Conservation (phyloP, 1,140 invertebrate genomes). For the Drosophila truncata region DNA sequence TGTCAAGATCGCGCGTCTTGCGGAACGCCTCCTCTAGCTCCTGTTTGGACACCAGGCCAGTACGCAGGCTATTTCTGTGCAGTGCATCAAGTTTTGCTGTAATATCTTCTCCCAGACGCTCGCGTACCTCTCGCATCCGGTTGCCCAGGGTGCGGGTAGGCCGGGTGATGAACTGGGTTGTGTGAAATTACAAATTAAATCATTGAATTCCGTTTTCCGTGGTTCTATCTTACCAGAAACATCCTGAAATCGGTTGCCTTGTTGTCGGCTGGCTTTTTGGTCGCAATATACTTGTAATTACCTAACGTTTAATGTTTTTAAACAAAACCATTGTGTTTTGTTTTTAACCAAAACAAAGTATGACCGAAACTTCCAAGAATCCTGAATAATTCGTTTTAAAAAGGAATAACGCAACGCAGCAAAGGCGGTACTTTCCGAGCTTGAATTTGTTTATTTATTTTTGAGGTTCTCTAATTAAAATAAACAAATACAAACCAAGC, state of each 20-base stretch:
- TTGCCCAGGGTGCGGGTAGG: conserved; percentile 61
- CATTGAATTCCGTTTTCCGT: too few species aligned
- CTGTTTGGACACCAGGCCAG: conserved; percentile 66
- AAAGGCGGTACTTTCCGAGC: background rate
- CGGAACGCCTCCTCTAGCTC: conserved; percentile 79
- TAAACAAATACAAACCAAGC: background rate
- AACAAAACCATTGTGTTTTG: background rate
- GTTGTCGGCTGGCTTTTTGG: background rate
- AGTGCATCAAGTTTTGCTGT: conserved; percentile 64
- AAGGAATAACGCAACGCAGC: background rate
- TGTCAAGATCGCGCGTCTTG: conserved; percentile 64
- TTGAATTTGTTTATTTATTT: conserved; percentile 12
- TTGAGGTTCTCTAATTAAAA: background rate
- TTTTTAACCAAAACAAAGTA: background rate
- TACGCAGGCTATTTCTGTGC: conserved; percentile 69
- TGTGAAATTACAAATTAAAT: background rate
- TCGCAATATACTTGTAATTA: background rate
- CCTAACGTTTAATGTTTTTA: background rate
- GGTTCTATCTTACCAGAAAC: background rate
- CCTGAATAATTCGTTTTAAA: background rate
- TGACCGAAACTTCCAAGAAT: background rate
- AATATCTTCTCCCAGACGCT: conserved; percentile 72
- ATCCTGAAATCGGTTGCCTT: background rate
- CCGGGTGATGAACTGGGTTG: conserved; percentile 69
- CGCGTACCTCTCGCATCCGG: conserved; percentile 56